phyloP scores from a whole-genome alignment of 1,140 invertebrate genomes.

The Drosophila kikkawai region DNA sequence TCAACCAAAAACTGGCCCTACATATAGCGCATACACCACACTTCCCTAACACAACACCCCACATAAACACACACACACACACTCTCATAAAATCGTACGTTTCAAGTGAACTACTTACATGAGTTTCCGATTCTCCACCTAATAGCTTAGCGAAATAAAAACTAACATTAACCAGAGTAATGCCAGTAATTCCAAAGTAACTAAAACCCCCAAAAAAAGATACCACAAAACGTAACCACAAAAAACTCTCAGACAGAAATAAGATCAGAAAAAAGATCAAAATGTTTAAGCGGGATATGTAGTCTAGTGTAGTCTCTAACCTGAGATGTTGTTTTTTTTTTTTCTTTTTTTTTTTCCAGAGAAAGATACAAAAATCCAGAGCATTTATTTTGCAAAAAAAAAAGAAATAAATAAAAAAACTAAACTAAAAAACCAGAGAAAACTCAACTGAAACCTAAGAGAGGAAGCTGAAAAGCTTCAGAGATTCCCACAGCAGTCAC shows the following conservation, averaged over 20 bases:
- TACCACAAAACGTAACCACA: slow-evolving; percentile 26
- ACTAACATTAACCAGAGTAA: slow-evolving; percentile 36
- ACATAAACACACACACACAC: background rate
- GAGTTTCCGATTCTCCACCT: slow-evolving; percentile 82
- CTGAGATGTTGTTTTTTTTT: background rate
- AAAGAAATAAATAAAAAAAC: slow-evolving; percentile 10
- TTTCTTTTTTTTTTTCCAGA: slow-evolving; percentile 27
- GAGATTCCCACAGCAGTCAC: slow-evolving; percentile 14
- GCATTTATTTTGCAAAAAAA: slow-evolving; percentile 66
- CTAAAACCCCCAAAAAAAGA: slow-evolving; percentile 10
- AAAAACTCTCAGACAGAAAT: slow-evolving; percentile 11
- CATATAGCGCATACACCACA: slow-evolving; percentile 15
- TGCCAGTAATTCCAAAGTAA: slow-evolving; percentile 13
- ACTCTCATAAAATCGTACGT: slow-evolving; percentile 48
- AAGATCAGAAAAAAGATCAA: slow-evolving; percentile 1
- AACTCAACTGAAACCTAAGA: background rate
- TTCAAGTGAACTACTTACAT: slow-evolving; percentile 62
- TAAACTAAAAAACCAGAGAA: background rate
- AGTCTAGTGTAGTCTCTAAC: slow-evolving; percentile 2
- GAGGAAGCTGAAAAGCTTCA: slow-evolving; percentile 1
- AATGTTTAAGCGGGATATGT: slow-evolving; percentile 5
- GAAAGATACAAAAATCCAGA: slow-evolving; percentile 37
- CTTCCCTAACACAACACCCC: background rate
- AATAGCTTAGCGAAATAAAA: slow-evolving; percentile 70
- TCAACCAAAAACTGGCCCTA: background rate